These are phyloP conservation scores for Microhierax caerulescens DNA, from an alignment of 2,797 vertebrate species.

Conservation along the genomic window DNA sequence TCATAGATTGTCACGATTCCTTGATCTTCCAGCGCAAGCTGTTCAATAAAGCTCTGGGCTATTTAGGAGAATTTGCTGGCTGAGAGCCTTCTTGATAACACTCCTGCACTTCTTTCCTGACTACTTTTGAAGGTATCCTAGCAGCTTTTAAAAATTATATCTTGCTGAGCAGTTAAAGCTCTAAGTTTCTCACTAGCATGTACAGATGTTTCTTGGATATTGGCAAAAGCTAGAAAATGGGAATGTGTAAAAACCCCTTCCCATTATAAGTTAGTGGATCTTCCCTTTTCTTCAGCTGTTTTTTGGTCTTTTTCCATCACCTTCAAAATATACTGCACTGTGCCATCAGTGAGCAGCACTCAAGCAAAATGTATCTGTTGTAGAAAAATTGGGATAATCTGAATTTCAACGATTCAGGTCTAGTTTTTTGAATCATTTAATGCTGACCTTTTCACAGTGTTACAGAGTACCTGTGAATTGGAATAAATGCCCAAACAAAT, in stretches of 20 bases:
- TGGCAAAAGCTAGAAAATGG: not conserved
- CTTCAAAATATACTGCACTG: not conserved
- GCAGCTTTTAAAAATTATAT: slow-evolving; percentile 18
- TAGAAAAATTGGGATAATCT: not conserved
- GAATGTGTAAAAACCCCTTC: not conserved
- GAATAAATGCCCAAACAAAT: not conserved
- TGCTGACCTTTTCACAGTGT: not conserved
- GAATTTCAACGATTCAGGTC: not conserved
- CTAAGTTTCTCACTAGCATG: not conserved
- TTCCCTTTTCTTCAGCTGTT: not conserved
- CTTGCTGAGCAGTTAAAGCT: slow-evolving; percentile 15
- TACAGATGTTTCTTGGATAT: not conserved
- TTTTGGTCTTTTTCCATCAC: not conserved
- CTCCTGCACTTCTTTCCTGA: not conserved
- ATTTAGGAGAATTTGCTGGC: slow-evolving; percentile 38
- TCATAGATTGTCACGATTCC: not conserved
- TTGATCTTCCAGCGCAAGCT: slow-evolving; percentile 46
- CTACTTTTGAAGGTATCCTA: slow-evolving; percentile 22
- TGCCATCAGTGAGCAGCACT: not conserved
- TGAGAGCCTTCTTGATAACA: slow-evolving; percentile 46
- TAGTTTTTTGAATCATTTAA: not conserved
- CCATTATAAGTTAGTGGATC: not conserved
- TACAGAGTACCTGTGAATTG: not conserved
- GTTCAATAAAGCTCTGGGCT: slow-evolving; percentile 33
- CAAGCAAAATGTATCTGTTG: not conserved